These are phyloP conservation scores for Andrena haemorrhoa DNA, from an alignment of 2,888 invertebrate species.

Conservation along the genomic window DNA sequence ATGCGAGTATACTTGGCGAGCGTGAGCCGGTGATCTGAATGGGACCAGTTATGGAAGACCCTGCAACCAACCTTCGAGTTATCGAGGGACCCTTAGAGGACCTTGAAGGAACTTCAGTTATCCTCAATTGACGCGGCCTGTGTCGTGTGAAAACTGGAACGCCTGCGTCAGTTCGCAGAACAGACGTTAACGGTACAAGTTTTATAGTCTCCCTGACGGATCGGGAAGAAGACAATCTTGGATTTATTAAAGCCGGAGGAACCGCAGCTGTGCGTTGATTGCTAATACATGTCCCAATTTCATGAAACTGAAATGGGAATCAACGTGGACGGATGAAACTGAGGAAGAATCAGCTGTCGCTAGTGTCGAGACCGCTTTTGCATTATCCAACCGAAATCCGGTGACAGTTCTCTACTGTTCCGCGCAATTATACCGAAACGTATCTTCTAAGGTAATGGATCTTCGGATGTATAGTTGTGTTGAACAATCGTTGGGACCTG, in stretches of 20 bases:
- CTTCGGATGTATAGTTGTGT: background rate
- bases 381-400: conserved; percentile 1
- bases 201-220: conserved; percentile 16
- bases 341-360: background rate
- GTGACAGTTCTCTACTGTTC: background rate
- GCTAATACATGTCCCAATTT: conserved; percentile 29
- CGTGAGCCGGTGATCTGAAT: background rate
- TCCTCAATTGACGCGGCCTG: background rate
- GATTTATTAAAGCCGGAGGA: conserved; percentile 25
- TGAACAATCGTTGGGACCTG: too few species aligned
- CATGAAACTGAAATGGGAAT: background rate
- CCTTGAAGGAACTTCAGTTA: background rate
- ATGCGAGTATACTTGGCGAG: conserved; percentile 1
- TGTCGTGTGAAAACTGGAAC: conserved; percentile 1
- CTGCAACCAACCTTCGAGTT: background rate
- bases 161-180: background rate
- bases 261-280: conserved; percentile 39
- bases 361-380: background rate
- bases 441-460: background rate
- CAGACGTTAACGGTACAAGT: conserved; percentile 44
- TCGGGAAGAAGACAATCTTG: conserved; percentile 35
- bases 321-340: background rate
- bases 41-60: background rate
- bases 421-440: background rate
- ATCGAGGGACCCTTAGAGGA: background rate